A percentile compares a stretch with the other conserved stretches of the same genome.
These are phyloP conservation scores for Limnodromus scolopaceus DNA, from an alignment of 2,797 vertebrate genomes.

Conservation along the genomic window DNA sequence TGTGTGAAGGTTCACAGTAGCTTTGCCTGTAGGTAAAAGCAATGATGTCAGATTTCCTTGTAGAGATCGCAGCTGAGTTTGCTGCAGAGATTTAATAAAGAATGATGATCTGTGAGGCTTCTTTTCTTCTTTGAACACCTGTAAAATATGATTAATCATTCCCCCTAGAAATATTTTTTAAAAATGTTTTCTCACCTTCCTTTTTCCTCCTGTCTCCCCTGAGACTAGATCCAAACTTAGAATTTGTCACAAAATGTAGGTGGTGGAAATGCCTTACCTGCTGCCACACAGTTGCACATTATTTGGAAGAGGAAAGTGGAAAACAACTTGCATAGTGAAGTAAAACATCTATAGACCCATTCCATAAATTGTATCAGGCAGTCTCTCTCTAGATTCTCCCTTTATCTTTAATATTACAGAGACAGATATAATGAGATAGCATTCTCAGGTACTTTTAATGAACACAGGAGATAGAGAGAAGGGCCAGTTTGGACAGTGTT, in stretches of 20 bases:
- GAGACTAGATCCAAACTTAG: not conserved
- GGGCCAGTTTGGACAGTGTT: not conserved
- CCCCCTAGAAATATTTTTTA: not conserved
- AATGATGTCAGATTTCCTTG: not conserved
- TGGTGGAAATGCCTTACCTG: not conserved
- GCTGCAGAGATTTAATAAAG: constrained; percentile 8
- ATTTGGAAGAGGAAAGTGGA: not conserved
- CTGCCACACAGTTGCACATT: not conserved
- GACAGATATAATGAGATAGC: not conserved
- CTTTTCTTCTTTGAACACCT: not conserved
- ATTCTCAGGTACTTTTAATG: not conserved
- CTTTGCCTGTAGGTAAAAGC: constrained; percentile 23
- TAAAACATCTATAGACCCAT: not conserved
- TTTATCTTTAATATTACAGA: not conserved
- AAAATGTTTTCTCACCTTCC: not conserved
- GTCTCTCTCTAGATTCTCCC: not conserved
- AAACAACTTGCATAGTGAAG: not conserved
- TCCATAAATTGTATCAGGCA: not conserved
- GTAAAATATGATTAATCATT: constrained; percentile 10
- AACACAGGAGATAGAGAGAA: not conserved
- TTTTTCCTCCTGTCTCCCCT: not conserved
- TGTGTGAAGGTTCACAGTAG: not conserved
- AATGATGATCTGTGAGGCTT: not conserved
- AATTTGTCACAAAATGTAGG: not conserved
- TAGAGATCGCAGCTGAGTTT: not conserved